Evolutionary conservation across 2,888 invertebrate species (phyloP).

Genomic region (Dendrolimus pini): DNA sequence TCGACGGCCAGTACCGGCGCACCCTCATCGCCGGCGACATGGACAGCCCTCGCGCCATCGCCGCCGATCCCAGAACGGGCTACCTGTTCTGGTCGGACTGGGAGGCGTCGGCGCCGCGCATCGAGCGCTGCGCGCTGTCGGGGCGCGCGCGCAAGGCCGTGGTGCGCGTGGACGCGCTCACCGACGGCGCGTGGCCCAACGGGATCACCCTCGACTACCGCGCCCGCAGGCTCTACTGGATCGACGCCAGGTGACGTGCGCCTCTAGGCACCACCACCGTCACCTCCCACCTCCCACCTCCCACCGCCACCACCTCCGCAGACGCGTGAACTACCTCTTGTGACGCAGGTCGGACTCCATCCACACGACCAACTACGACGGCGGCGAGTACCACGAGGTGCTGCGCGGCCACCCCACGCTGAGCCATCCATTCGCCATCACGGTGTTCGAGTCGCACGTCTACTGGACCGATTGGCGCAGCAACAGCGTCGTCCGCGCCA

Average conservation of each 20-base stretch:
- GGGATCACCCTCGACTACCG: constrained; percentile 88
- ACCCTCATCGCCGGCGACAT: constrained; percentile 88
- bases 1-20: constrained; percentile 82
- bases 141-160: constrained; percentile 80
- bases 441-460: constrained; percentile 89
- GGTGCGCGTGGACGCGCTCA: constrained; percentile 73
- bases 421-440: constrained; percentile 93
- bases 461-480: constrained; percentile 97
- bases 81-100: constrained; percentile 86
- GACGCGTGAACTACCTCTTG: too few species aligned
- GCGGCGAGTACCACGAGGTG: constrained; percentile 81
- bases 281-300: too few species aligned
- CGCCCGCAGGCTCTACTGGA: constrained; percentile 86
- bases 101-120: constrained; percentile 86
- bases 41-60: constrained; percentile 90
- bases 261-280: neutral
- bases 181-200: constrained; percentile 88
- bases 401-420: constrained; percentile 84
- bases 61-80: constrained; percentile 86
- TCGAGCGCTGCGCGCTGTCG: constrained; percentile 89
- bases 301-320: too few species aligned
- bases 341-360: constrained; percentile 85
- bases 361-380: constrained; percentile 89
- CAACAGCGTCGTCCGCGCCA: constrained; percentile 89
- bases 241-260: constrained; percentile 76